Evolutionary conservation across 2,888 invertebrate genomes (phyloP).

Genomic region (Harpalus rubripes): DNA sequence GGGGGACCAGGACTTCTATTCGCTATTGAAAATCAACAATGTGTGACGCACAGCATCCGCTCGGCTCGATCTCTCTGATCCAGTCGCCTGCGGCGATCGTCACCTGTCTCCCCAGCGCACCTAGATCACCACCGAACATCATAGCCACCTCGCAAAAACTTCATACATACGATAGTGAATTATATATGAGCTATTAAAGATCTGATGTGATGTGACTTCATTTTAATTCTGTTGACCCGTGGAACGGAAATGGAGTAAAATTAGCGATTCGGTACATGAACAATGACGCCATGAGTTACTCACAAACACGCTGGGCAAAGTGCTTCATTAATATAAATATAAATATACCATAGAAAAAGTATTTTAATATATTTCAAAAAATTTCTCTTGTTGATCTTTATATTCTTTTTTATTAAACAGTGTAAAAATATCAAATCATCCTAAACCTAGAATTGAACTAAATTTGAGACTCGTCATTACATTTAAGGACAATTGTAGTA

Average conservation of each 20-base stretch:
- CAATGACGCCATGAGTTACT: slow-evolving; percentile 43
- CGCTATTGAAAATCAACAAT: slow-evolving; percentile 76
- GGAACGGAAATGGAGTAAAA: slow-evolving; percentile 57
- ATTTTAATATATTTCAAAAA: too few relatives aligned
- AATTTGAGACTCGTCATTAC: too few relatives aligned
- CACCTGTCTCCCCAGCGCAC: slow-evolving; percentile 16
- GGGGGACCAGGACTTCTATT: slow-evolving; percentile 73
- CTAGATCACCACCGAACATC: neutral
- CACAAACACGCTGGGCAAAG: neutral
- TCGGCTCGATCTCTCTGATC: slow-evolving; percentile 13
- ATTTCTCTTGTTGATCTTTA: too few relatives aligned
- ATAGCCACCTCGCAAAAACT: neutral
- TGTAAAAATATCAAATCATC: too few relatives aligned
- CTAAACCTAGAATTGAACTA: too few relatives aligned
- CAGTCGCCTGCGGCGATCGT: slow-evolving; percentile 15
- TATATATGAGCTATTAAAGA: slow-evolving; percentile 3
- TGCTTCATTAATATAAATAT: neutral
- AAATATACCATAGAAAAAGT: neutral
- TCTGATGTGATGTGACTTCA: slow-evolving; percentile 11
- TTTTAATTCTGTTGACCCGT: slow-evolving; percentile 42
- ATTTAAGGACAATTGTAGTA: too few relatives aligned
- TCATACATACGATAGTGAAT: neutral
- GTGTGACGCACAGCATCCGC: slow-evolving; percentile 73
- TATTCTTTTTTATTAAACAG: too few relatives aligned
- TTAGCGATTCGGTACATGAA: slow-evolving; percentile 57